Evolutionary conservation across 2,113 vertebrate species (phyloP).

Genomic region (Sinocyclocheilus anshuiensis): DNA sequence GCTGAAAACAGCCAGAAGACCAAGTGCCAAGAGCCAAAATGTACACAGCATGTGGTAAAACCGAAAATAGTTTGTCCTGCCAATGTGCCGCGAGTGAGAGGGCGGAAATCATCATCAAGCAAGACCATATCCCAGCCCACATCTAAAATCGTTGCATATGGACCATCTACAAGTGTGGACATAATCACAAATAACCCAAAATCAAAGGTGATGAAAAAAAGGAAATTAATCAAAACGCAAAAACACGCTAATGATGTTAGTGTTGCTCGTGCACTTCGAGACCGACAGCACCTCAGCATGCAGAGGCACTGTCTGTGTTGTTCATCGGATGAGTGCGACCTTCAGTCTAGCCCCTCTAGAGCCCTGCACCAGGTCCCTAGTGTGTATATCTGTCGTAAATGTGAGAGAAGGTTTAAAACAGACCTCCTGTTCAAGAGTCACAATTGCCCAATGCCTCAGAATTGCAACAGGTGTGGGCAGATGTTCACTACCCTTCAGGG

Average conservation of each 20-base stretch:
- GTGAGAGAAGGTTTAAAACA: conserved; percentile 41
- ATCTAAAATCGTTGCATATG: background rate
- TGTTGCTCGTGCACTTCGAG: conserved; percentile 37
- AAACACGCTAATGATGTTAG: background rate
- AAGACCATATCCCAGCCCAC: background rate
- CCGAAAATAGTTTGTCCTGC: background rate
- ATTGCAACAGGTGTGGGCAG: conserved; percentile 46
- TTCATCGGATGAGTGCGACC: background rate
- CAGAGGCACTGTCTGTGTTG: conserved; percentile 53
- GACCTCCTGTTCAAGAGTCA: conserved; percentile 33
- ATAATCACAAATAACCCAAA: conserved; percentile 1
- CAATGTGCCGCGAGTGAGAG: background rate
- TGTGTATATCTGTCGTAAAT: conserved; percentile 34
- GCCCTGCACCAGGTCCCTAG: background rate
- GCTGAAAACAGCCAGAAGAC: background rate
- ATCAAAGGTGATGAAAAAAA: background rate
- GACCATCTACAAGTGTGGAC: conserved; percentile 1
- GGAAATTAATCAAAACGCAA: conserved; percentile 13
- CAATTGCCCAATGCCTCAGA: conserved; percentile 38
- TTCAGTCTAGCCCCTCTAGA: background rate
- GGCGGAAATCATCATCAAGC: background rate
- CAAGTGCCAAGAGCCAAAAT: background rate
- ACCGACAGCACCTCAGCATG: conserved; percentile 38
- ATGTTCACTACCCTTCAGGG: conserved; percentile 19
- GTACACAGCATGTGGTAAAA: background rate